phyloP scores from a whole-genome alignment of 2,888 invertebrate species.

The Ophioninae sp. region DNA sequence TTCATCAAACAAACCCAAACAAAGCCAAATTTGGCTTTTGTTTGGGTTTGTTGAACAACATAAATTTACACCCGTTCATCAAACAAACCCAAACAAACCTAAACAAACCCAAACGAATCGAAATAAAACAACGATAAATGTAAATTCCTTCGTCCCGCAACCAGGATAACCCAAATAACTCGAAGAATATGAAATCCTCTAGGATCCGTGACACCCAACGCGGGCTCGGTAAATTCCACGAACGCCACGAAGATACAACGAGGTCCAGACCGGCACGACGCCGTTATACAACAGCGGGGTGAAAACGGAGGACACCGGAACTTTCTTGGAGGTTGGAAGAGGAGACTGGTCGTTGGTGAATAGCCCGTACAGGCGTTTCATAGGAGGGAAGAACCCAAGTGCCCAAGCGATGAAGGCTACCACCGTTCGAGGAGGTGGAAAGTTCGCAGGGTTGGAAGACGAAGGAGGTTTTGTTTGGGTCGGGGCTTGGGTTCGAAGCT shows the following conservation, averaged over 20 bases:
- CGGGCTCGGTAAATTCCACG: conserved; percentile 50
- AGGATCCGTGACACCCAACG: background rate
- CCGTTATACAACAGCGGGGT: too few species aligned
- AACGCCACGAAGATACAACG: conserved; percentile 78
- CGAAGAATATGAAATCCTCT: too few species aligned
- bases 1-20: too few species aligned
- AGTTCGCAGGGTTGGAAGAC: conserved; percentile 64
- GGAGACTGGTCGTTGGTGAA: conserved; percentile 65
- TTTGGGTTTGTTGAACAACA: too few species aligned
- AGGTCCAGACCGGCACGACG: too few species aligned
- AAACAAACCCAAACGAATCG: too few species aligned
- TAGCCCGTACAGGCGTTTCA: conserved; percentile 17
- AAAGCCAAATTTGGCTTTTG: too few species aligned
- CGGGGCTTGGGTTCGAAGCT: conserved; percentile 23
- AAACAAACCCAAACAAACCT: too few species aligned
- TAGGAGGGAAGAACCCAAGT: conserved; percentile 34
- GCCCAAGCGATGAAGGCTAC: conserved; percentile 39
- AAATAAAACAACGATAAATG: too few species aligned
- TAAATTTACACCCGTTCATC: too few species aligned
- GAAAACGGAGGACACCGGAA: conserved; percentile 63
- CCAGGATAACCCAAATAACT: too few species aligned
- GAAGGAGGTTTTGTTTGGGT: conserved; percentile 49
- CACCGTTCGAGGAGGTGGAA: conserved; percentile 41
- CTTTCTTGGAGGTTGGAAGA: conserved; percentile 62
- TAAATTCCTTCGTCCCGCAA: too few species aligned